Percentiles rank a stretch among this genome's conserved stretches.
phyloP scores from a whole-genome alignment of 1,140 invertebrate species.

The Philotrypesis tridentata region DNA sequence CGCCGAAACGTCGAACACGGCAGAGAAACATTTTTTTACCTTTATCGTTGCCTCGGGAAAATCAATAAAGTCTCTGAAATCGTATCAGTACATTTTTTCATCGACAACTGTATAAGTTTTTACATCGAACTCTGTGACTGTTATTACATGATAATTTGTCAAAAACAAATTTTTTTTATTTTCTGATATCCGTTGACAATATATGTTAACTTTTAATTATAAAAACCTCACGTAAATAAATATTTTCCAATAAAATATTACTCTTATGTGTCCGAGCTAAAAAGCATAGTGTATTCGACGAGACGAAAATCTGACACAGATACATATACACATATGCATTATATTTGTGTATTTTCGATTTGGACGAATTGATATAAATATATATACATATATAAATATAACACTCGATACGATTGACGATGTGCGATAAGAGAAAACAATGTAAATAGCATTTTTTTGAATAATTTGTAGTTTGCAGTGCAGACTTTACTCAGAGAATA shows the following conservation, averaged over 20 bases:
- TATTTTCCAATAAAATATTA: background rate
- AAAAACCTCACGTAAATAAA: background rate
- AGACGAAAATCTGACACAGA: conserved; percentile 4
- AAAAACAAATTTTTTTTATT: background rate
- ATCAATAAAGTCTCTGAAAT: too few relatives aligned
- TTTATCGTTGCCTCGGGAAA: too few relatives aligned
- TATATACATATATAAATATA: conserved; percentile 45
- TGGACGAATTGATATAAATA: conserved; percentile 37
- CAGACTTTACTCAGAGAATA: conserved; percentile 45
- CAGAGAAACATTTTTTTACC: too few relatives aligned
- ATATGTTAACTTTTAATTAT: background rate
- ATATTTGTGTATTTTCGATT: conserved; percentile 18
- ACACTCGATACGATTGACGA: conserved; percentile 25
- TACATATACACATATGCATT: background rate
- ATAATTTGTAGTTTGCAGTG: conserved; percentile 50
- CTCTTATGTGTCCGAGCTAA: background rate
- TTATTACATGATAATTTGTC: too few relatives aligned
- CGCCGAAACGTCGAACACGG: too few relatives aligned
- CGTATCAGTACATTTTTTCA: too few relatives aligned
- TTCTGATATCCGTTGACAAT: background rate
- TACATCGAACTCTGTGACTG: too few relatives aligned
- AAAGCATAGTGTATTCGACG: background rate
- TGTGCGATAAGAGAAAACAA: conserved; percentile 29
- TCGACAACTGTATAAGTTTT: too few relatives aligned
- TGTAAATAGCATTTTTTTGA: conserved; percentile 47